Base-by-base conservation (phyloP, 2,888 invertebrate genomes). In the Dynastes grantii region DNA sequence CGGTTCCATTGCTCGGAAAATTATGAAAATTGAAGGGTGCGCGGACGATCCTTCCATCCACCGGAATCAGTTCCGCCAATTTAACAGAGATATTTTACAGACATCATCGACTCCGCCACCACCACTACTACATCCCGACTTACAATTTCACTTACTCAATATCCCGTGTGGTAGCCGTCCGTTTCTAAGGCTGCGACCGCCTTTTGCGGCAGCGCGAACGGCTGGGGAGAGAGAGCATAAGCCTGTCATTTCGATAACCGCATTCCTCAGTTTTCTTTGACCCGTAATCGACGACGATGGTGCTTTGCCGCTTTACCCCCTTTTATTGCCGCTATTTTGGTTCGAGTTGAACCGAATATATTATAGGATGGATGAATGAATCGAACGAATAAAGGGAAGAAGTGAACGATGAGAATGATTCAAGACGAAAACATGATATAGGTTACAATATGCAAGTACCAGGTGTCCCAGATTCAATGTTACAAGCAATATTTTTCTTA, bases 1-100 rank as follows among this genome's bases (percentile, higher is more conserved):
- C 29, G 63, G 63, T 63, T 85, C 84, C 77, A 81, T 82, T 83
- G 83, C 70, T 82, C 85, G 86, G 86, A 87, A 88, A 88, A 87
- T 88, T 88, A 88, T 88, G 88, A 87, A 87, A 88, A 87, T 88
- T 87, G 87, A 87, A 87, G 87, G 85, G 85, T 22, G 55, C 16
- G 22, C 55, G 55, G 84, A 82, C 82, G 84, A 82, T 84, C 83
- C 80, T 82, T 82, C 81, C 79, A 81, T 79, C 80, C 78, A 80
- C 81, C 78, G 82, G 82, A 84, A 86, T 85, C 84, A 82, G 84
- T 87, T 87, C 86, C 87, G 87, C 86, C 88, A 88, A 88, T 88
- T 88, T 87, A 87, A 87, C 87, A 86, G 81, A 84, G 87, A 86
- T 86, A 87, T 87, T 88, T 85, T 84, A 84, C 82, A 83, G 83